Base-by-base conservation (phyloP, 2,113 vertebrate species). In the Rhynchomys soricoides region DNA sequence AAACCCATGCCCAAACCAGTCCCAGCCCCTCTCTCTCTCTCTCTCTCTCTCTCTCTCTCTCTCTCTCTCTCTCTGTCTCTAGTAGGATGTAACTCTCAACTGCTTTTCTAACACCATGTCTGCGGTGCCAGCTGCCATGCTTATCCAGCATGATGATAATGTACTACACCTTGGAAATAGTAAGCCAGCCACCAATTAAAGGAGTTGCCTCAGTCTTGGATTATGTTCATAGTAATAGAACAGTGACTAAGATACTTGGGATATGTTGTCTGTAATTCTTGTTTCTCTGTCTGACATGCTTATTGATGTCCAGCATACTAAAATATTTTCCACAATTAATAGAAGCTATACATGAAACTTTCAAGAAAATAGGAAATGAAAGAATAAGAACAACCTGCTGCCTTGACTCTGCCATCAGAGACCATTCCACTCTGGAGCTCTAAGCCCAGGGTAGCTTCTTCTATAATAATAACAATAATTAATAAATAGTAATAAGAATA, bases 241-340 rank as follows among this genome's bases (percentile, higher is more conserved):
- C 52, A 57, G 11, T 7, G 34, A 57, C 52, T n/a, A 57, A 81
- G 78, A 15, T 21, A 57, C 21, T 81, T 78, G 52, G 43, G 8
- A 68, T 71, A 26, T 37, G 13, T 82, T 89, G 73, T 26, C 26
- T 78, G 37, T 70, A 70, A 89, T 50, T 96, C 55, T 91, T 74
- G 5, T 86, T 93, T 89, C 31, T 91, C 87, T 10, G 74, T 37
- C 64, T 81, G 43, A 89, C 48, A 4, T 62, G 5, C 12, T 83
- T 31, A 70, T 77, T 93, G 31, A 79, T 34, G 71, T 34, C 0
- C 21, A 90, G 17, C 1, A 43, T 81, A 55, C 22, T 78, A 83
- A 94, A 66, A 55, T 52, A n/a, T 90, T 90, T 86, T 22, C 59
- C 29, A 68, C 73, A 75, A 24, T 95, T 73, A 86, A 70, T 59